Base-by-base conservation (phyloP, 2,797 vertebrate species). In the Apogon hyalosoma region DNA sequence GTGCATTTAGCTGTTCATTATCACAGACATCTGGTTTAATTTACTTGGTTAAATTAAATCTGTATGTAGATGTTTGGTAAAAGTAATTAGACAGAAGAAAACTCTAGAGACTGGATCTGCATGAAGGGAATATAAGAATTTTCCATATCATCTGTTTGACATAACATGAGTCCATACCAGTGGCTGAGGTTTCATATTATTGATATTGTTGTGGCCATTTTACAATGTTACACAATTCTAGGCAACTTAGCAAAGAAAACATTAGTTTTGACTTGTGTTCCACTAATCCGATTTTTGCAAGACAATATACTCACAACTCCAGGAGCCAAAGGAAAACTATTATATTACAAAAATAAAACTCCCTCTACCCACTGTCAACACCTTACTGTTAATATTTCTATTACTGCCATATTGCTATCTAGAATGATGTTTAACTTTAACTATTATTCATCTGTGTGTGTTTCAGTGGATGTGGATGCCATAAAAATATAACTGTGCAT, bases 401-500 rank as follows among this genome's bases (percentile, higher is more conserved):
- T 47, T 18, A 46, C 15, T 45, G 40, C n/a, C 41, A 58, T 46
- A 24, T 46, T 45, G 41, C 45, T 15, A 59, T 31, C 21, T 31
- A 59, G 28, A 46, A 19, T 50, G 14, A 24, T 21, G 28, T 36
- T 15, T 19, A 19, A 13, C 14, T 45, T 45, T n/a, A 12, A 41
- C 55, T 36, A 33, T 33, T 33, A 33, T 7, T 1, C 7, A 33
- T 4, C 31, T 7, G 31, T 33, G 72, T 73, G 50, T 64, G 38
- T 63, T 83, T 83, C 43, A 31, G 24, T 64, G 50, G 40, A 60
- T 68, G 33, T 69, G 33, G 40, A 71, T 77, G 63, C 58, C 24
- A 51, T 39, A 58, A 67, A 53, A 78, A 56, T 63, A 66, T 56
- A 43, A 55, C 84, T 86, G 84, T 76, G 73, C 59, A 80, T 45